These are phyloP conservation scores for Syncerus caffer DNA, from an alignment of 2,797 vertebrate species.

Conservation along the genomic window DNA sequence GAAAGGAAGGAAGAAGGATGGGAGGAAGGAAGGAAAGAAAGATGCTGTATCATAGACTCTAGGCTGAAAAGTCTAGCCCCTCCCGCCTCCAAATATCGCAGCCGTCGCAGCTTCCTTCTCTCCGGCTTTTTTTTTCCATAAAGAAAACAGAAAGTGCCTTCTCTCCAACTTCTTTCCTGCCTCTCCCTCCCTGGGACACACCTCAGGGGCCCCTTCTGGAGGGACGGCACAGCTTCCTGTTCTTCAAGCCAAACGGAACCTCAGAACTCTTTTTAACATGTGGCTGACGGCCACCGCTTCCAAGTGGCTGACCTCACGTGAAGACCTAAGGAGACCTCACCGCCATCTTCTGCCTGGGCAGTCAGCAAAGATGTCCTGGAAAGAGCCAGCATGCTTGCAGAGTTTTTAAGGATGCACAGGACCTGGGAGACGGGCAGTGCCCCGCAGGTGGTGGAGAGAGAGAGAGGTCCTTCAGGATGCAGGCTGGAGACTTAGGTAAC, in stretches of 20 bases:
- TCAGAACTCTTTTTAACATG: too few species aligned
- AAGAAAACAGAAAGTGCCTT: not conserved
- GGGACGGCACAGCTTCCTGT: not conserved
- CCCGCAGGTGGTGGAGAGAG: not conserved
- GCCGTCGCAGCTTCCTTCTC: too few species aligned
- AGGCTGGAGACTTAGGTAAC: not conserved
- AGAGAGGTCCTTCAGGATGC: not conserved
- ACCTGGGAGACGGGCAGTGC: not conserved
- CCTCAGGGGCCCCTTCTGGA: not conserved
- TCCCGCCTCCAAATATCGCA: accelerated
- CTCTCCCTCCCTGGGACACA: not conserved
- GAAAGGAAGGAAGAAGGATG: accelerated
- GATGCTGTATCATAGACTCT: accelerated
- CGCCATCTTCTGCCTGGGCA: not conserved
- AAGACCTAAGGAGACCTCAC: not conserved
- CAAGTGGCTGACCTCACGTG: not conserved
- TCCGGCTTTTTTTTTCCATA: not conserved
- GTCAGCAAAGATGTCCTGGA: not conserved
- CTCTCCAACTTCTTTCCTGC: not conserved
- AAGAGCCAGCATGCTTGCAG: not conserved
- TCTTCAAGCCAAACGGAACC: not conserved
- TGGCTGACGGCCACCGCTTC: not conserved
- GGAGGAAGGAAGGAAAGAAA: accelerated
- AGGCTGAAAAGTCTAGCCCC: not conserved
- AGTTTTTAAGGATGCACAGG: not conserved